These are phyloP conservation scores for Macrobrachium nipponense DNA, from an alignment of 1,140 invertebrate genomes.

Conservation along the genomic window DNA sequence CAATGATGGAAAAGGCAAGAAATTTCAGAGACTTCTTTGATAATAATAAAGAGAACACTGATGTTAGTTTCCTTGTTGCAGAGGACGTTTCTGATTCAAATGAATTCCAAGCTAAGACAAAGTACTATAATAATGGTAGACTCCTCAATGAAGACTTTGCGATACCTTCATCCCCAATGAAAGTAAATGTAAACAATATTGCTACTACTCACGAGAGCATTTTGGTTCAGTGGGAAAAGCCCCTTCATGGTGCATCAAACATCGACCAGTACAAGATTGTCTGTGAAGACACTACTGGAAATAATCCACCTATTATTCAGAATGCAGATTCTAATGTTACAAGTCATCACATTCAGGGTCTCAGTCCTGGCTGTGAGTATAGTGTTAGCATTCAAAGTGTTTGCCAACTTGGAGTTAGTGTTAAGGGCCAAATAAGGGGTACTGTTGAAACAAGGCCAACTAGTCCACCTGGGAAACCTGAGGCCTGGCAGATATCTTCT, in stretches of 20 bases:
- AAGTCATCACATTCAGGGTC: no score
- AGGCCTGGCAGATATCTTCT: neutral
- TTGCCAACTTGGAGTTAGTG: neutral
- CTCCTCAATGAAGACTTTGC: neutral
- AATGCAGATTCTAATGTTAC: no score
- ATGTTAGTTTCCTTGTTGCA: neutral
- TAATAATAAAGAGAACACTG: neutral
- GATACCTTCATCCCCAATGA: neutral
- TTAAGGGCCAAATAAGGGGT: neutral
- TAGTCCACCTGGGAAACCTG: slow-evolving; percentile 5
- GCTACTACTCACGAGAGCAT: neutral
- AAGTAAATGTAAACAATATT: no score
- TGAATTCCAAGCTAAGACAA: neutral
- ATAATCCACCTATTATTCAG: neutral
- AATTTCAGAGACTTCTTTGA: neutral
- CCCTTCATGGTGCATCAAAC: neutral
- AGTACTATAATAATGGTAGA: slow-evolving; percentile 1
- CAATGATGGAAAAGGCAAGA: slow-evolving; percentile 5
- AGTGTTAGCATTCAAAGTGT: neutral
- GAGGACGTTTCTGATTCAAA: slow-evolving; percentile 1
- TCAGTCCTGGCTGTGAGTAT: neutral
- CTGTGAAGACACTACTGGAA: neutral
- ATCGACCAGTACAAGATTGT: neutral
- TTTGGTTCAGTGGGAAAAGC: neutral
- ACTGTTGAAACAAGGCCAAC: slow-evolving; percentile 2